Conservation (phyloP, 2,113 vertebrate genomes). For the Anguilla japonica region DNA sequence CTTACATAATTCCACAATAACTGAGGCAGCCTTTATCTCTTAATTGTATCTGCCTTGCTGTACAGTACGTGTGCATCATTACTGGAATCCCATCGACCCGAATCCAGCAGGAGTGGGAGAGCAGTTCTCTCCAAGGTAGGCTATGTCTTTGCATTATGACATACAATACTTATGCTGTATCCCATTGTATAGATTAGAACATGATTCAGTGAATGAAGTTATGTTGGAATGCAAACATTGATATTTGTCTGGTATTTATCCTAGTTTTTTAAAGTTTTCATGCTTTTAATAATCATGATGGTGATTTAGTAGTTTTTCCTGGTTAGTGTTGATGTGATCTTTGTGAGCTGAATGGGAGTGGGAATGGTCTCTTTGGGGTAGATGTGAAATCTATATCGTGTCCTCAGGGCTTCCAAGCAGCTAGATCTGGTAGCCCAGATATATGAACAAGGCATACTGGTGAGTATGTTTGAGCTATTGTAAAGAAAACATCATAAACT, state of each 20-base stretch:
- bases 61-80: background rate
- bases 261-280: background rate
- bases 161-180: background rate
- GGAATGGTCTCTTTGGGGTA: slow-evolving; percentile 46
- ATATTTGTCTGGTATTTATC: background rate
- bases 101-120: background rate
- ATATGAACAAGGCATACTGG: too few relatives aligned
- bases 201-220: background rate
- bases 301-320: slow-evolving; percentile 20
- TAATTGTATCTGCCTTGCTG: background rate
- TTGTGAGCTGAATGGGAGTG: slow-evolving; percentile 45
- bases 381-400: too few relatives aligned
- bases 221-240: background rate
- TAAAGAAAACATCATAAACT: too few relatives aligned
- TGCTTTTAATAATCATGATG: background rate
- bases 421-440: too few relatives aligned
- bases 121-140: background rate
- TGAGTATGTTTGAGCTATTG: too few relatives aligned
- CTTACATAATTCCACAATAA: background rate
- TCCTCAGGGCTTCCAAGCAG: too few relatives aligned
- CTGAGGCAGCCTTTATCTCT: background rate
- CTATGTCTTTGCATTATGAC: background rate
- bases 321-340: slow-evolving; percentile 64
- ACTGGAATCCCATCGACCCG: background rate
- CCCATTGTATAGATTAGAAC: background rate